Evolutionary conservation across 2,888 invertebrate species (phyloP).

Genomic region (Agrenia bidenticulata): DNA sequence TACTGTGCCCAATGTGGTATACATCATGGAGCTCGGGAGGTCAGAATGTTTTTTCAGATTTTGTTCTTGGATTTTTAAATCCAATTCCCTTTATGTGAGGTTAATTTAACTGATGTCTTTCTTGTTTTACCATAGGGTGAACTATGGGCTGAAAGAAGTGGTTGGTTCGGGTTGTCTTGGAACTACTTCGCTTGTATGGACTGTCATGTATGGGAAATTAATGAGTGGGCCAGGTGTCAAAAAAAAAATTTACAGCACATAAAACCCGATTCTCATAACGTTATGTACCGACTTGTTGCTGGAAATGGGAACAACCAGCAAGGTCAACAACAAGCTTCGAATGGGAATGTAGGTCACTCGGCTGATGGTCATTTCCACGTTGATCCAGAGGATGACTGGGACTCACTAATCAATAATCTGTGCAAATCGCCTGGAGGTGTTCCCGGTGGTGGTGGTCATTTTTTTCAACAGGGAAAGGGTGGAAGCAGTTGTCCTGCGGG

Average conservation of each 20-base stretch:
- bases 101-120: not conserved
- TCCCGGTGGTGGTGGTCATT: slow-evolving; percentile 18
- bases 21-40: slow-evolving; percentile 84
- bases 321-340: slow-evolving; percentile 34
- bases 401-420: slow-evolving; percentile 48
- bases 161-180: slow-evolving; percentile 82
- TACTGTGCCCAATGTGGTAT: slow-evolving; percentile 88
- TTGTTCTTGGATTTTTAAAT: not conserved
- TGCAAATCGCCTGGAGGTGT: slow-evolving; percentile 41
- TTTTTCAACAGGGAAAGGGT: slow-evolving; percentile 10
- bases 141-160: slow-evolving; percentile 89
- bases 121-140: slow-evolving; percentile 68
- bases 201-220: slow-evolving; percentile 91
- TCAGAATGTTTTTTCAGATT: slow-evolving; percentile 54
- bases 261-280: slow-evolving; percentile 60
- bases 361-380: slow-evolving; percentile 33
- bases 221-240: slow-evolving; percentile 96
- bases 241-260: slow-evolving; percentile 75
- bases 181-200: slow-evolving; percentile 97
- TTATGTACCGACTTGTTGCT: slow-evolving; percentile 58
- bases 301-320: slow-evolving; percentile 54
- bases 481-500: slow-evolving; percentile 4
- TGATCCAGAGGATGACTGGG: slow-evolving; percentile 48
- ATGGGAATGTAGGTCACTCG: slow-evolving; percentile 24
- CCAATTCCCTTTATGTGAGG: no score